Evolutionary conservation across 2,113 vertebrate species (phyloP), one percentile per base, ranked within the genome.

Genomic region (Oreochromis aureus): DNA sequence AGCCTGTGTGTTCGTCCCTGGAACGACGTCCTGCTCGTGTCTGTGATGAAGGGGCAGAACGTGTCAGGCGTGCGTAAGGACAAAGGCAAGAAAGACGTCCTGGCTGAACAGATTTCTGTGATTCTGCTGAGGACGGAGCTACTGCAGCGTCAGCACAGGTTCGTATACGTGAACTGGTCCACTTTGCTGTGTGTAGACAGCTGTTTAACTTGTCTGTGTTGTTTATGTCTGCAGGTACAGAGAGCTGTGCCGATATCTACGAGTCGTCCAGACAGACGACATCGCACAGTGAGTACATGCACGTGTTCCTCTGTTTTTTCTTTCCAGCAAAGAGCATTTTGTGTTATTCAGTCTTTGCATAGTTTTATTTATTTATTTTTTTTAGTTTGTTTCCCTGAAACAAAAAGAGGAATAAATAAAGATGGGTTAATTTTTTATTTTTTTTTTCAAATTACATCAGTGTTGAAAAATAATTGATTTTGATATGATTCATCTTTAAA

Each of bases 11-110:
- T 97, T 13, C 66, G 96, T 11, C 88, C 93, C 0, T 98, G 98
- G 98, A 91, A 97, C 3, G 96, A 98, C 4, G 8, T 90, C 4
- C 90, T 97, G n/a, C 94, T 98, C 69, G 96, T 96, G 27, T 95
- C 96, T 0, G 97, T 98, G 48, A 55, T 98, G 51, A 97, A 93
- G 86, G 97, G 98, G 1, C 97, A 98, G 90, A 98, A 97, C 10
- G 55, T 97, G 82, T 93, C 85, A 1, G 97, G 97, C 1, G 55
- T 93, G 36, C 96, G 96, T 24, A 94, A 83, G 3, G 89, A 89
- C 84, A 96, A 95, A 84, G 97, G 97, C 59, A 97, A 92, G 87
- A 97, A 94, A 71, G 56, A 95, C 3, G 7, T 84, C 32, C 96
- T 98, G 36, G 76, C 58, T 41, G 97, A 98, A 84, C 6, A 81